Conservation (phyloP, 1,140 invertebrate genomes). For the Ridgeia piscesae region DNA sequence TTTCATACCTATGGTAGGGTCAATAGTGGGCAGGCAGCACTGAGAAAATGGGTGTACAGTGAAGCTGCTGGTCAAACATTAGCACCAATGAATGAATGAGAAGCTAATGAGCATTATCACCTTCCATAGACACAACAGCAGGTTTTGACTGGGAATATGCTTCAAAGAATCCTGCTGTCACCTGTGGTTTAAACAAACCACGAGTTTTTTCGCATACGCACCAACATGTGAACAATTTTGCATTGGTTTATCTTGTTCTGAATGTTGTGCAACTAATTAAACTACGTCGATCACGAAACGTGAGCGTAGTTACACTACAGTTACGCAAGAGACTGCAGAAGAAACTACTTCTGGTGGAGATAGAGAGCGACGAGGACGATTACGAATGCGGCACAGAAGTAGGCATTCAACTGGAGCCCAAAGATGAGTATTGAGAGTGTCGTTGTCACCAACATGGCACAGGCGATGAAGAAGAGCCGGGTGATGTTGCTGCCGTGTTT, state of each 20-base stretch:
- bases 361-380: conserved; percentile 42
- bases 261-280: neutral
- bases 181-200: too few species aligned
- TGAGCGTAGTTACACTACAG: neutral
- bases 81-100: too few species aligned
- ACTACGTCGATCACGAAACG: neutral
- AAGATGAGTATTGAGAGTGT: conserved; percentile 47
- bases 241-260: neutral
- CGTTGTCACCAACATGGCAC: conserved; percentile 51
- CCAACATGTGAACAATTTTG: neutral
- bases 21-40: too few species aligned
- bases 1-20: neutral
- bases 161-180: too few species aligned
- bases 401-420: conserved; percentile 41
- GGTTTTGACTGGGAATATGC: too few species aligned
- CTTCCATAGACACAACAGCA: too few species aligned
- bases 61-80: too few species aligned
- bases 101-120: too few species aligned
- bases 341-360: conserved; percentile 38
- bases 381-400: conserved; percentile 42
- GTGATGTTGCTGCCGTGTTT: conserved; percentile 56
- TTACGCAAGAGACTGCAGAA: neutral
- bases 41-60: too few species aligned
- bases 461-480: conserved; percentile 55
- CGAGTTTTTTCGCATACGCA: too few species aligned